These are phyloP conservation scores for Microctenopoma steveboyesi DNA, from an alignment of 2,797 vertebrate species.

Conservation along the genomic window DNA sequence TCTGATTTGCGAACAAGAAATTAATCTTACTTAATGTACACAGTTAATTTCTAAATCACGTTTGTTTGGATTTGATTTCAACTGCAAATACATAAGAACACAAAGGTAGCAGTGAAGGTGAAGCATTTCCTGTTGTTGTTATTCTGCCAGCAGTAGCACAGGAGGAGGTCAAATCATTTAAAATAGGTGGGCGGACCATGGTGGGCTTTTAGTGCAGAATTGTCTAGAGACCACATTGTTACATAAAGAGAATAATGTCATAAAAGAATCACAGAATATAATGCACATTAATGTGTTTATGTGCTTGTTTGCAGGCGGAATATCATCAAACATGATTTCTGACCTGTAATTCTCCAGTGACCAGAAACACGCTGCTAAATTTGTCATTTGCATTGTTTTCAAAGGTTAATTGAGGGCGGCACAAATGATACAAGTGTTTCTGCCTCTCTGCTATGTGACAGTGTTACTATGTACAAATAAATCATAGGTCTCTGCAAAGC, in stretches of 20 bases:
- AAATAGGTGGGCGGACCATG: constrained; percentile 8
- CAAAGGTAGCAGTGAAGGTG: not conserved
- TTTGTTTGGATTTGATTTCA: not conserved
- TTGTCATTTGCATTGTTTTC: constrained; percentile 1
- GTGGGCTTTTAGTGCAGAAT: constrained; percentile 14
- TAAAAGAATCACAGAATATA: not conserved
- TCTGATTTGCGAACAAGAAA: too few relatives aligned
- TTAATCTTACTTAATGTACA: too few relatives aligned
- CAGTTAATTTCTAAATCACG: too few relatives aligned
- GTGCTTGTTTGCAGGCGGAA: not conserved
- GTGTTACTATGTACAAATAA: constrained; percentile 44
- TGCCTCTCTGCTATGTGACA: constrained; percentile 21
- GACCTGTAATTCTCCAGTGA: not conserved
- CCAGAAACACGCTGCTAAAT: not conserved
- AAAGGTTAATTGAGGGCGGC: constrained; percentile 1
- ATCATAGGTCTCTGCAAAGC: constrained; percentile 51
- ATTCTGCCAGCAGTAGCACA: not conserved
- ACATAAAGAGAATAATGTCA: not conserved
- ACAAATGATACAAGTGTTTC: constrained; percentile 7
- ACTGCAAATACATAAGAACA: not conserved
- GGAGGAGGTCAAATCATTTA: constrained; percentile 3
- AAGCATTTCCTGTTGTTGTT: not conserved
- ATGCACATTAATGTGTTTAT: not conserved
- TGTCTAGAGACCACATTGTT: not conserved
- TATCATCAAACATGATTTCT: not conserved